phyloP scores from a whole-genome alignment of 2,113 vertebrate genomes.

The Datnioides undecimradiatus region DNA sequence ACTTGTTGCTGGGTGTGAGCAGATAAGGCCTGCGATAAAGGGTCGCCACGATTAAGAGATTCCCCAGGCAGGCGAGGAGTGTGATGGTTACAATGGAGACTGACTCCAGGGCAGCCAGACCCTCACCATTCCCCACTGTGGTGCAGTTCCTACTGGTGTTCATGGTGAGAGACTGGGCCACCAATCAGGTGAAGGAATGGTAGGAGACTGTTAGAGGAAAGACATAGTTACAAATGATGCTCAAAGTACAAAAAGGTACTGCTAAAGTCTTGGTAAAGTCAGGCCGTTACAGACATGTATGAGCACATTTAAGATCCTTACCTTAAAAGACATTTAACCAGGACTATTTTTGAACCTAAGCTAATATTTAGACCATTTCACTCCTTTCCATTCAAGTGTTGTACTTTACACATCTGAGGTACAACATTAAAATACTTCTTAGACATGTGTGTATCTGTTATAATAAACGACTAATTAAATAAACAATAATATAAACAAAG shows the following conservation, averaged over 20 bases:
- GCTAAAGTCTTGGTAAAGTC: background rate
- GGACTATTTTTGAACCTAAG: no score
- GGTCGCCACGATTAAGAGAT: conserved; percentile 92
- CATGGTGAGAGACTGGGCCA: conserved; percentile 86
- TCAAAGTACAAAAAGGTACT: background rate
- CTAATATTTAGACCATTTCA: no score
- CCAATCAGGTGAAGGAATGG: conserved; percentile 78
- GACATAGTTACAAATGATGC: background rate
- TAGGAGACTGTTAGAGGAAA: conserved; percentile 61
- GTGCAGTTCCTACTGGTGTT: conserved; percentile 90
- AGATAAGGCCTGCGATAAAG: conserved; percentile 96
- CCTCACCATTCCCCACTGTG: conserved; percentile 81
- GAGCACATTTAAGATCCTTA: background rate
- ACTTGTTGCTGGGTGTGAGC: conserved; percentile 98
- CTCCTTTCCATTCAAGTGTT: no score
- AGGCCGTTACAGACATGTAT: background rate
- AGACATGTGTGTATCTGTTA: background rate
- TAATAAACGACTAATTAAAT: background rate
- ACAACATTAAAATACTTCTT: background rate
- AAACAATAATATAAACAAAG: background rate
- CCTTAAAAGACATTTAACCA: no score
- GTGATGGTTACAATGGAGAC: conserved; percentile 91
- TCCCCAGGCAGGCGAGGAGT: conserved; percentile 92
- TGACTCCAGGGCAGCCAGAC: conserved; percentile 85
- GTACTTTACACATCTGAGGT: no score